These are phyloP conservation scores for Blastobasis lacticolella DNA, from an alignment of 2,888 invertebrate genomes.

Conservation along the genomic window DNA sequence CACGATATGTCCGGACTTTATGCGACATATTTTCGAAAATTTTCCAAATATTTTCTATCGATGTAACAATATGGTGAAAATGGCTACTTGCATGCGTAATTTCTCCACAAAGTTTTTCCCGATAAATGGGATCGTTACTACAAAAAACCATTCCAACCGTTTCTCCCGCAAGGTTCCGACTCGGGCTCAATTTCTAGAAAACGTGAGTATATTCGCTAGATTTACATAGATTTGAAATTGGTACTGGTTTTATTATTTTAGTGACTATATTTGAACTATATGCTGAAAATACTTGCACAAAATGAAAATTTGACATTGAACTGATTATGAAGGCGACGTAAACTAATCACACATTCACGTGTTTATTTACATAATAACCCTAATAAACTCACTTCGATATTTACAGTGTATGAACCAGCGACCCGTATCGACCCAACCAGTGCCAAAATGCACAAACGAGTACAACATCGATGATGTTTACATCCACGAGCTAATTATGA, in stretches of 20 bases:
- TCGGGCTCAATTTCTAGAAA: constrained; percentile 66
- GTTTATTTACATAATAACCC: constrained; percentile 8
- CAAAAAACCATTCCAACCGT: constrained; percentile 68
- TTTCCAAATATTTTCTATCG: constrained; percentile 25
- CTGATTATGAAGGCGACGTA: constrained; percentile 26
- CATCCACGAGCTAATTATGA: constrained; percentile 29
- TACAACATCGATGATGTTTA: constrained; percentile 42
- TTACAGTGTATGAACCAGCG: constrained; percentile 53
- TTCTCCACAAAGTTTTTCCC: constrained; percentile 72
- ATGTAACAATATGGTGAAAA: constrained; percentile 39
- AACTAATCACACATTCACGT: constrained; percentile 28
- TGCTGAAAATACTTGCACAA: neutral
- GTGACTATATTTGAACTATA: too few species aligned
- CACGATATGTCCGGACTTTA: constrained; percentile 38
- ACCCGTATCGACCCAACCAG: constrained; percentile 55
- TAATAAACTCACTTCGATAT: neutral
- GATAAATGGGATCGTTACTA: constrained; percentile 66
- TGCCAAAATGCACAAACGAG: constrained; percentile 38
- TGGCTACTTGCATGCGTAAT: constrained; percentile 75
- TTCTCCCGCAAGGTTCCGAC: constrained; percentile 64
- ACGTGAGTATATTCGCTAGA: constrained; percentile 49
- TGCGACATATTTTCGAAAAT: constrained; percentile 40
- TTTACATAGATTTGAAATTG: too few species aligned
- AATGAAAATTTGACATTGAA: constrained; percentile 41
- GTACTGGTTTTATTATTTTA: too few species aligned